Evolutionary conservation across 2,113 vertebrate genomes (phyloP).

Genomic region (Guaruba guarouba): DNA sequence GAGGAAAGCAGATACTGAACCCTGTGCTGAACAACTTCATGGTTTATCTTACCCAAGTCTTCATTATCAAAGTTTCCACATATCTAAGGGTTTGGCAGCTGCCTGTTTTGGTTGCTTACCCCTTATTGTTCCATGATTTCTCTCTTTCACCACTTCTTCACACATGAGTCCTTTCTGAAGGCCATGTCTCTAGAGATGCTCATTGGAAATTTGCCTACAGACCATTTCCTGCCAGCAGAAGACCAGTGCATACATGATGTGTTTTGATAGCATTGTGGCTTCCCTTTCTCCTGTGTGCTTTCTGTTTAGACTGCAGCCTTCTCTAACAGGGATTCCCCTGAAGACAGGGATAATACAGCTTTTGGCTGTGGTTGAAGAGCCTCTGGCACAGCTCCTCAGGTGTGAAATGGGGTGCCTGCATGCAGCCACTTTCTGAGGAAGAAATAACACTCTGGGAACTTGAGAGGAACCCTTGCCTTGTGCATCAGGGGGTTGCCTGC

Average conservation of each 20-base stretch:
- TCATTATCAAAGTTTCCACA: neutral
- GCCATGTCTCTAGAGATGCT: neutral
- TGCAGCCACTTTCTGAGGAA: neutral
- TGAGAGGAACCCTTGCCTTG: neutral
- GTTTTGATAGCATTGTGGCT: neutral
- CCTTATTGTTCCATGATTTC: neutral
- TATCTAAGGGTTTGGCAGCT: neutral
- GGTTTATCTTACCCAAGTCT: neutral
- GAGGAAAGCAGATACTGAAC: neutral
- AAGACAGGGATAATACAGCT: neutral
- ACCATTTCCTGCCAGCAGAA: neutral
- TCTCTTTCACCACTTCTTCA: neutral
- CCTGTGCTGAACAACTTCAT: neutral
- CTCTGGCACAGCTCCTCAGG: neutral
- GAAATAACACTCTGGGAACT: neutral
- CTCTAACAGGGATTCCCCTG: rapidly evolving
- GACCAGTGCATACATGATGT: neutral
- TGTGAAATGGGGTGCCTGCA: neutral
- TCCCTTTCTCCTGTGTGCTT: neutral
- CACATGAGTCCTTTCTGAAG: neutral
- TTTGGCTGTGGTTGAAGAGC: neutral
- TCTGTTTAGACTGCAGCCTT: neutral
- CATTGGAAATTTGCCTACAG: neutral
- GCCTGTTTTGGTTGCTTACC: neutral
- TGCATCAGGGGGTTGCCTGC: neutral